These are phyloP conservation scores for Capitulum mitella DNA, from an alignment of 2,888 invertebrate species.

Conservation along the genomic window DNA sequence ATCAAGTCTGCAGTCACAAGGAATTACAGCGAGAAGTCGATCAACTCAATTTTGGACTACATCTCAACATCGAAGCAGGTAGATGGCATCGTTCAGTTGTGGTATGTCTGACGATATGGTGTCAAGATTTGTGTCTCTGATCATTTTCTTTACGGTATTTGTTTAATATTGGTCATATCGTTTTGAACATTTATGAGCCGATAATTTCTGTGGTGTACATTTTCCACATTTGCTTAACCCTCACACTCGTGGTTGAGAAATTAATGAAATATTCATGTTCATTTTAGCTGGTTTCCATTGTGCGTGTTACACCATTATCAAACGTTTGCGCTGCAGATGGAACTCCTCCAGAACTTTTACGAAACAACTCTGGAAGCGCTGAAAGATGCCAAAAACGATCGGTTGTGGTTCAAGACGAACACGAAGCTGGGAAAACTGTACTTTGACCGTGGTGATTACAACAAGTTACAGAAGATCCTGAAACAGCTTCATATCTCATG, in stretches of 20 bases:
- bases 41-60: constrained; percentile 97
- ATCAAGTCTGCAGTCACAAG: constrained; percentile 98
- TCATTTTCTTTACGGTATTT: too few relatives aligned
- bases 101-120: constrained; percentile 27
- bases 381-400: constrained; percentile 97
- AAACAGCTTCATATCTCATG: constrained; percentile 96
- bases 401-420: constrained; percentile 99
- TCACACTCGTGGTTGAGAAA: too few relatives aligned
- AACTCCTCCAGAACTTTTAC: constrained; percentile 94
- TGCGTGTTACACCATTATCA: too few relatives aligned
- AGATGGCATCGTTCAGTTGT: constrained; percentile 44
- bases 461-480: constrained; percentile 88
- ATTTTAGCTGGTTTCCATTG: too few relatives aligned
- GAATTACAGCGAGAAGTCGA: constrained; percentile 99
- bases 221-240: too few relatives aligned
- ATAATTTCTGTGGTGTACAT: too few relatives aligned
- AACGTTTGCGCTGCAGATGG: constrained; percentile 62
- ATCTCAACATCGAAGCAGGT: constrained; percentile 99
- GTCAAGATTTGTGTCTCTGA: too few relatives aligned
- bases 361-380: constrained; percentile 90
- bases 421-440: constrained; percentile 97
- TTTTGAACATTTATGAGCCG: too few relatives aligned
- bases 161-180: too few relatives aligned
- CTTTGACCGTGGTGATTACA: constrained; percentile 90
- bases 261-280: too few relatives aligned